These are phyloP conservation scores for Centroberyx gerrardi DNA, from an alignment of 2,797 vertebrate genomes.

Conservation along the genomic window DNA sequence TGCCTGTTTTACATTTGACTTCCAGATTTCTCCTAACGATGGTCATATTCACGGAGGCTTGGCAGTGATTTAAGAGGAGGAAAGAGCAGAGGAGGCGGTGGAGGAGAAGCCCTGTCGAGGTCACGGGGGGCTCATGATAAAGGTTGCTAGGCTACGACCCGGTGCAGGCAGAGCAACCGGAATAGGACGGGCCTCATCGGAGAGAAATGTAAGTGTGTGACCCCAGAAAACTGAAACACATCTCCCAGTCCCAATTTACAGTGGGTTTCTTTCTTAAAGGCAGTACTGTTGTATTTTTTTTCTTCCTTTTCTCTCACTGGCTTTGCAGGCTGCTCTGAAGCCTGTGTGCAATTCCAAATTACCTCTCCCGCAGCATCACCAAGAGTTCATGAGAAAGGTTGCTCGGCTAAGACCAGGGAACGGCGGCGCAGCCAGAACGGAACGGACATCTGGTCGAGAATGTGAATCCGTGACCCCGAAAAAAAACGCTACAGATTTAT, in stretches of 20 bases:
- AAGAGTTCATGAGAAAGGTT: background rate
- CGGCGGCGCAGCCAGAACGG: background rate
- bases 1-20: background rate
- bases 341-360: constrained; percentile 45
- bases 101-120: constrained; percentile 39
- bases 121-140: constrained; percentile 42
- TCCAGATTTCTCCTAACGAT: constrained; percentile 32
- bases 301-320: constrained; percentile 11
- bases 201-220: constrained; percentile 21
- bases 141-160: constrained; percentile 50
- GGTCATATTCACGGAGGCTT: constrained; percentile 36
- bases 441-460: constrained; percentile 24
- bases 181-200: background rate
- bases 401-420: too few species aligned
- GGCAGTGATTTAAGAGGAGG: constrained; percentile 43
- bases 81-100: background rate
- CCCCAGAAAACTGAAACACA: constrained; percentile 42
- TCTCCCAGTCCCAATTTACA: constrained; percentile 59
- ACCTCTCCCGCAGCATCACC: constrained; percentile 17
- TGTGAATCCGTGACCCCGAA: constrained; percentile 21
- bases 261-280: background rate
- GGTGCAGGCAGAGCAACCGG: constrained; percentile 38
- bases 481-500: background rate
- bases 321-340: constrained; percentile 18
- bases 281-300: background rate